Conservation (phyloP, 1,140 invertebrate species). For the Pectinophora gossypiella region DNA sequence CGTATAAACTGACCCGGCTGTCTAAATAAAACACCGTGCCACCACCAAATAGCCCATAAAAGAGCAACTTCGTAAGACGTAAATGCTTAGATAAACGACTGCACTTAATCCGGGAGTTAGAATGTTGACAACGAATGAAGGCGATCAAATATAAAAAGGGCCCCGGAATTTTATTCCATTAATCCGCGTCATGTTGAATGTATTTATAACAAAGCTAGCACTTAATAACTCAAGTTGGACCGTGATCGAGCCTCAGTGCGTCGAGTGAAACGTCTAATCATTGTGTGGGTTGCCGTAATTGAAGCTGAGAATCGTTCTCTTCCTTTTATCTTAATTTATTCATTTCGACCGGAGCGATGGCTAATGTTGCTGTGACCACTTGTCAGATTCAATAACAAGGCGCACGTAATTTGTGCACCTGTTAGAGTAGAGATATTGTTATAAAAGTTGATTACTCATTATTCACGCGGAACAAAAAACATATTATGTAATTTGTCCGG, state of each 20-base stretch:
- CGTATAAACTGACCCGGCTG: conserved; percentile 24
- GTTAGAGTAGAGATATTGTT: conserved; percentile 18
- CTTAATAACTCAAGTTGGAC: conserved; percentile 52
- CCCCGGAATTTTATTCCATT: conserved; percentile 51
- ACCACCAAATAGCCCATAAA: conserved; percentile 40
- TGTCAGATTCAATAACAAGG: conserved; percentile 63
- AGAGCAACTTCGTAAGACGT: conserved; percentile 39
- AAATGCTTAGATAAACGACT: conserved; percentile 56
- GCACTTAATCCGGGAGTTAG: conserved; percentile 61
- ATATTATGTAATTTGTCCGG: conserved; percentile 7
- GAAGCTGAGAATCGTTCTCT: conserved; percentile 53
- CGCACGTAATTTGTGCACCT: conserved; percentile 42
- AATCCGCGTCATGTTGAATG: conserved; percentile 61
- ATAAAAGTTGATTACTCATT: neutral
- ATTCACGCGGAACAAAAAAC: neutral
- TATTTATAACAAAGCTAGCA: conserved; percentile 65
- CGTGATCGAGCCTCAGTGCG: conserved; percentile 34
- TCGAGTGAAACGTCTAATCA: conserved; percentile 63
- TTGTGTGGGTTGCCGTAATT: conserved; percentile 67
- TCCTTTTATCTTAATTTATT: conserved; percentile 72
- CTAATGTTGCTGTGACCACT: conserved; percentile 66
- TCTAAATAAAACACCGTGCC: conserved; percentile 33
- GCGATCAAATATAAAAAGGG: conserved; percentile 50
- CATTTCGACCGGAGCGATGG: conserved; percentile 47
- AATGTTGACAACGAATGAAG: conserved; percentile 59